Conservation (phyloP, 2,888 invertebrate genomes). For the Drosophila monieri region DNA sequence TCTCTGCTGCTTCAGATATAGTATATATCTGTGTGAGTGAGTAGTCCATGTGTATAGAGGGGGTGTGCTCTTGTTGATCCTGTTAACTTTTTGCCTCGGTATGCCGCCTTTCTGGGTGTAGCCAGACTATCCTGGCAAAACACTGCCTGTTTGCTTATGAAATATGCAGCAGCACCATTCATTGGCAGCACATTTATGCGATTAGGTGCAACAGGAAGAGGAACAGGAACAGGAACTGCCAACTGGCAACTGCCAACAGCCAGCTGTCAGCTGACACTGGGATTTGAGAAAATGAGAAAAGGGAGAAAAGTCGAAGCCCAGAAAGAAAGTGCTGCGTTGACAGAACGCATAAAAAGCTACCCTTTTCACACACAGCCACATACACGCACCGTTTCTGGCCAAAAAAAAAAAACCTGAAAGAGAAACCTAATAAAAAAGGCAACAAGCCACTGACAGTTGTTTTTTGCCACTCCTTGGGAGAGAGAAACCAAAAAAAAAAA, state of each 20-base stretch:
- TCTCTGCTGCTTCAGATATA: constrained; percentile 28
- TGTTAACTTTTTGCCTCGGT: constrained; percentile 47
- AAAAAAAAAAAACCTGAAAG: constrained; percentile 23
- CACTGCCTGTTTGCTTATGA: constrained; percentile 64
- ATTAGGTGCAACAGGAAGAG: constrained; percentile 74
- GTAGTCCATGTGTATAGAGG: not conserved
- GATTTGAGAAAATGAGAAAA: constrained; percentile 25
- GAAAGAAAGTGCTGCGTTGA: constrained; percentile 68
- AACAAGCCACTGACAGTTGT: constrained; percentile 76
- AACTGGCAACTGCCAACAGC: constrained; percentile 51
- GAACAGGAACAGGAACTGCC: constrained; percentile 48
- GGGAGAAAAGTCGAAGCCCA: constrained; percentile 5
- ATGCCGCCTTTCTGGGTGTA: constrained; percentile 23
- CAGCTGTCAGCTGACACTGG: constrained; percentile 57
- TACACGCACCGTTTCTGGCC: constrained; percentile 13
- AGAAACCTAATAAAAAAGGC: constrained; percentile 65
- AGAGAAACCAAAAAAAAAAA: constrained; percentile 53
- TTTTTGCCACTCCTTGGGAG: constrained; percentile 45
- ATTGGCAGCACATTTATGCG: constrained; percentile 78
- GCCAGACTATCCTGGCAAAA: constrained; percentile 20
- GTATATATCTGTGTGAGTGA: not conserved
- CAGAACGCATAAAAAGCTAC: constrained; percentile 63
- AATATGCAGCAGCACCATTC: constrained; percentile 69
- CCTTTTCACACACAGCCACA: constrained; percentile 26
- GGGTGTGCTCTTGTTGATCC: constrained; percentile 34